Evolutionary conservation across 2,797 vertebrate species (phyloP), one percentile per base, ranked within the genome.

Genomic region (Martes flavigula): DNA sequence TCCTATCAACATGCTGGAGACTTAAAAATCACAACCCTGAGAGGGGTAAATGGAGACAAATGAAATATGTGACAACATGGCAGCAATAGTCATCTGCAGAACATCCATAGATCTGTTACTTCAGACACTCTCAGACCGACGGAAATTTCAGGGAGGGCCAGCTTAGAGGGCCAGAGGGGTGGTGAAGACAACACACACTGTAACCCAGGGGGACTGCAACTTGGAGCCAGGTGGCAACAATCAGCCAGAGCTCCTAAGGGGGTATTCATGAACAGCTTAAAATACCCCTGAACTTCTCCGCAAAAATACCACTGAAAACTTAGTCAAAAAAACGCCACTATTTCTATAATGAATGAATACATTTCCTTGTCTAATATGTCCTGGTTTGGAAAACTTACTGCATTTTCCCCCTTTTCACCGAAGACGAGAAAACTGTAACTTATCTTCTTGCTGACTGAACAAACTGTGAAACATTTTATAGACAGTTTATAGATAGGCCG

Each of bases 381-480:
- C 82, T 56, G 58, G 32, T 87, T 95, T 78, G 91, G 62, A 90
- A 54, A 85, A 96, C 5, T 84, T 89, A 84, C 2, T 70, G 73
- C 5, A 90, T 93, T 79, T 90, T 25, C 30, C 12, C n/a, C 1
- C 35, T 70, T 73, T 78, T 79, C 46, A 79, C 13, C 93, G 38
- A 89, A 32, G 70, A 93, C 58, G n/a, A 97, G 46, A 91, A 85
- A 95, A 96, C 51, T 89, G 15, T 90, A 93, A 89, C 32, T 72
- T 93, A 77, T 18, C 46, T 85, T 81, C 60, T 91, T 94, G 64
- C 25, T 92, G 79, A 66, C 40, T 70, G n/a, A 89, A 92, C 64
- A 62, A 90, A 84, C 30, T 35, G 82, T 73, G 90, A 92, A 66
- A 75, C 60, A 38, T 72, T 85, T 94, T 88, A 85, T 8, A 84